These are phyloP conservation scores for Molossus alvarezi DNA, from an alignment of 2,797 vertebrate genomes.

Conservation along the genomic window DNA sequence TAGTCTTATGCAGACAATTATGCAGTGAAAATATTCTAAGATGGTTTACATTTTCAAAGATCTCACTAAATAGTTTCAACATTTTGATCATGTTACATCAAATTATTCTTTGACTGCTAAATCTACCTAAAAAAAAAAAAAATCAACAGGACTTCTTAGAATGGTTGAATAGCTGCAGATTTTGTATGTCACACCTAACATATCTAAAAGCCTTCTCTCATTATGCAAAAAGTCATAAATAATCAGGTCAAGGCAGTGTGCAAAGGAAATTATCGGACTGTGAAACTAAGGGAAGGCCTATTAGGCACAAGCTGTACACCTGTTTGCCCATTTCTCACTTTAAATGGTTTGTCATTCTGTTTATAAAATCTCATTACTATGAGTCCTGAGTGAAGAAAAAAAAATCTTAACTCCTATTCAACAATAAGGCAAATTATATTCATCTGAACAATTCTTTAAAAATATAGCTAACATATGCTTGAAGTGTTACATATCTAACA, in stretches of 20 bases:
- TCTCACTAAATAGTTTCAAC: conserved; percentile 19
- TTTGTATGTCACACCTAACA: conserved; percentile 40
- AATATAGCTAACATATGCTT: background rate
- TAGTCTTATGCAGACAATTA: background rate
- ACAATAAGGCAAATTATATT: background rate
- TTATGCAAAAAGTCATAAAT: conserved; percentile 72
- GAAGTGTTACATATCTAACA: background rate
- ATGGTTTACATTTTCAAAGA: conserved; percentile 38
- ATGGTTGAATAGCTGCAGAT: conserved; percentile 61
- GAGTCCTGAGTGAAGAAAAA: background rate
- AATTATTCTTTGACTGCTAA: conserved; percentile 34
- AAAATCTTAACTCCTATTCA: background rate
- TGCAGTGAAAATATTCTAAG: background rate
- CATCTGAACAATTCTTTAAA: background rate
- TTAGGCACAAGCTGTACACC: conserved; percentile 59
- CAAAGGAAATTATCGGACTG: conserved; percentile 68
- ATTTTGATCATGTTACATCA: conserved; percentile 52
- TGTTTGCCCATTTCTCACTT: conserved; percentile 62
- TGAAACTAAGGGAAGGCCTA: conserved; percentile 74
- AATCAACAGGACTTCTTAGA: background rate
- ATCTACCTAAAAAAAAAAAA: background rate
- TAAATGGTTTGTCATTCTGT: conserved; percentile 74
- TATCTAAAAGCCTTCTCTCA: conserved; percentile 71
- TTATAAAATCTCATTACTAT: conserved; percentile 59
- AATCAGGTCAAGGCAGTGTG: conserved; percentile 71